Percentiles rank a stretch among this genome's conserved stretches.
phyloP scores from a whole-genome alignment of 2,888 invertebrate species.

The Drosophila leonis region DNA sequence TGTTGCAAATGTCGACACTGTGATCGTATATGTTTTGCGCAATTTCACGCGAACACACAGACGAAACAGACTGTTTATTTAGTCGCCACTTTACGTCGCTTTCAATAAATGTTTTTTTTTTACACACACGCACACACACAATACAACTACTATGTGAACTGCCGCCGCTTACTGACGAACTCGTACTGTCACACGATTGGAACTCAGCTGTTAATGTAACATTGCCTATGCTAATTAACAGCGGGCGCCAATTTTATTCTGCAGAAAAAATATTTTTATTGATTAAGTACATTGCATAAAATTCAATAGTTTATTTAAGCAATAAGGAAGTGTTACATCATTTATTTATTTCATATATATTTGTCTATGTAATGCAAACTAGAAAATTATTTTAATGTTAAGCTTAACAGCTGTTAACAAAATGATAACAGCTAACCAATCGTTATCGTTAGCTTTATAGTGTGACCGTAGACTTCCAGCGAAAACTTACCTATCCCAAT shows the following conservation, averaged over 20 bases:
- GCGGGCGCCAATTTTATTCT: slow-evolving; percentile 11
- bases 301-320: no score
- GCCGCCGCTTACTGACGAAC: slow-evolving; percentile 19
- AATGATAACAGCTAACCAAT: neutral
- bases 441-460: slow-evolving; percentile 18
- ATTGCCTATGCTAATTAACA: slow-evolving; percentile 12
- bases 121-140: slow-evolving; percentile 11
- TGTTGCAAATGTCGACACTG: slow-evolving; percentile 24
- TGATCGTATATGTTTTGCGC: slow-evolving; percentile 18
- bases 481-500: slow-evolving; percentile 5
- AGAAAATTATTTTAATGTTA: neutral
- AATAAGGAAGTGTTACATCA: neutral
- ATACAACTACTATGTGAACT: neutral
- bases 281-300: neutral
- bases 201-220: slow-evolving; percentile 14
- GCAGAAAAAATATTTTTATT: no score
- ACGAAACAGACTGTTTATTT: slow-evolving; percentile 18
- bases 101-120: slow-evolving; percentile 37
- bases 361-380: neutral
- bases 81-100: slow-evolving; percentile 52
- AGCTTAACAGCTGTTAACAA: neutral
- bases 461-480: slow-evolving; percentile 13
- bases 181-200: slow-evolving; percentile 14
- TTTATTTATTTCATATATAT: neutral
- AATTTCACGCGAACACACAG: slow-evolving; percentile 52